Percentiles rank a stretch among this genome's conserved stretches.
phyloP scores from a whole-genome alignment of 2,888 invertebrate genomes.

The Parnassius smintheus region DNA sequence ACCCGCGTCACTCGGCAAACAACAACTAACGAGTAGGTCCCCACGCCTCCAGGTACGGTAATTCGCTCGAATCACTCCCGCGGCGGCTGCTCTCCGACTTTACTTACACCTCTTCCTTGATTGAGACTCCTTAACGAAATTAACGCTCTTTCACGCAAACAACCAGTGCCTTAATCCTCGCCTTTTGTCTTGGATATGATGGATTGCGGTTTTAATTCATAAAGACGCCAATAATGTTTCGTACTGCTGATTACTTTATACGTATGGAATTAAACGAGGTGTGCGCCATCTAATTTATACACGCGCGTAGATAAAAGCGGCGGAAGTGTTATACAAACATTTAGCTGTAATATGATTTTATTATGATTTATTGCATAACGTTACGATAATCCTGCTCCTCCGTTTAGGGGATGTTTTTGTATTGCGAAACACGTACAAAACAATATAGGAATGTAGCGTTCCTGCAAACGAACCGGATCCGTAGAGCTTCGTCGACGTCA shows the following conservation, averaged over 20 bases:
- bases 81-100: slow-evolving; percentile 65
- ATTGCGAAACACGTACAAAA: slow-evolving; percentile 28
- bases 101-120: slow-evolving; percentile 70
- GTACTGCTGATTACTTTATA: slow-evolving; percentile 70
- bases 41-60: slow-evolving; percentile 71
- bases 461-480: slow-evolving; percentile 48
- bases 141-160: slow-evolving; percentile 75
- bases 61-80: slow-evolving; percentile 72
- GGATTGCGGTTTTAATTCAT: slow-evolving; percentile 72
- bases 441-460: slow-evolving; percentile 28
- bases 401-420: slow-evolving; percentile 17
- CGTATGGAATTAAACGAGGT: slow-evolving; percentile 62
- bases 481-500: slow-evolving; percentile 48
- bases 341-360: slow-evolving; percentile 60
- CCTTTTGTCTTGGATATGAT: slow-evolving; percentile 76
- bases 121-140: slow-evolving; percentile 80
- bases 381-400: slow-evolving; percentile 8
- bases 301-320: slow-evolving; percentile 37
- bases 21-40: slow-evolving; percentile 80
- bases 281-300: slow-evolving; percentile 42
- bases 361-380: slow-evolving; percentile 59
- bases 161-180: slow-evolving; percentile 63
- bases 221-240: slow-evolving; percentile 72
- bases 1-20: slow-evolving; percentile 81
- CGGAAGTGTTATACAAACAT: slow-evolving; percentile 61